phyloP scores from a whole-genome alignment of 1,140 invertebrate genomes.

The Drosophila rufa region DNA sequence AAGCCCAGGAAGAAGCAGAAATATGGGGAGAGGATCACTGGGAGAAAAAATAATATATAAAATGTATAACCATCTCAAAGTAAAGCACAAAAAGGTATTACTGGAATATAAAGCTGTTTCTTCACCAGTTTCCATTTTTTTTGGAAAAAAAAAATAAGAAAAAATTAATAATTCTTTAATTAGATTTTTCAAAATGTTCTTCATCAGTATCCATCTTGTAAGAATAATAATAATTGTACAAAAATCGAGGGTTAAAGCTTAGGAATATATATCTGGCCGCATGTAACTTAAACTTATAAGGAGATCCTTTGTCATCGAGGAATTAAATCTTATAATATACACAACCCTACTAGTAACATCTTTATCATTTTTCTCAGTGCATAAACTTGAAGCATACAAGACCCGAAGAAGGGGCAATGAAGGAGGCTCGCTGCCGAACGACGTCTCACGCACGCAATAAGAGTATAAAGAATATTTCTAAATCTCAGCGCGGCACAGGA shows the following conservation, averaged over 20 bases:
- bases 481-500: slow-evolving; percentile 67
- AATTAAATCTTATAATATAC: background rate
- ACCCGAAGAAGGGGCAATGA: background rate
- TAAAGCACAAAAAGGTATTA: background rate
- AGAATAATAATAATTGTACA: too few relatives aligned
- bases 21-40: slow-evolving; percentile 15
- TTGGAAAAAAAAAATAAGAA: too few relatives aligned
- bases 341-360: background rate
- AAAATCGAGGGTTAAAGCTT: too few relatives aligned
- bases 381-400: slow-evolving; percentile 7
- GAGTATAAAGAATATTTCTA: slow-evolving; percentile 77
- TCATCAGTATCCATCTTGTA: background rate
- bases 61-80: background rate
- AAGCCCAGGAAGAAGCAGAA: slow-evolving; percentile 39
- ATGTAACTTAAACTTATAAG: too few relatives aligned
- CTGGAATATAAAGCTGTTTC: too few relatives aligned
- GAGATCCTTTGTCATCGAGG: too few relatives aligned
- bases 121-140: background rate
- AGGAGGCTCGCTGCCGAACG: slow-evolving; percentile 7
- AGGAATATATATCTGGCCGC: too few relatives aligned
- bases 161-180: too few relatives aligned
- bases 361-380: slow-evolving; percentile 8
- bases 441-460: slow-evolving; percentile 63
- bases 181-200: too few relatives aligned
- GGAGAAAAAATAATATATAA: background rate